Percentiles rank a stretch among this genome's conserved stretches.
Evolutionary conservation across 92 coral and sea anemone genomes (phyloP).

Genomic region (Paramuricea clavata): DNA sequence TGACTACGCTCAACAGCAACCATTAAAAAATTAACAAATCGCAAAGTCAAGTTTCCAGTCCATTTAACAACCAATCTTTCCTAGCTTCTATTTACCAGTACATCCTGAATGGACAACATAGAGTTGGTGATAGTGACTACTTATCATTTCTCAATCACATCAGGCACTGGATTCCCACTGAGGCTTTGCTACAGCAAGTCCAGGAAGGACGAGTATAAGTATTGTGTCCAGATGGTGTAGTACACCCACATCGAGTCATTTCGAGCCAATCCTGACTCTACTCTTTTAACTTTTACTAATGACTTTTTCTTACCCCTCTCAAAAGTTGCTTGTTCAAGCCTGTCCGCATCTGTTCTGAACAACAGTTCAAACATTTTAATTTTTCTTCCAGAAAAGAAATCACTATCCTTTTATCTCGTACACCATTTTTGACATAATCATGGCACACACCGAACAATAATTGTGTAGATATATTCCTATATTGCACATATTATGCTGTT

Average conservation of each 20-base stretch:
- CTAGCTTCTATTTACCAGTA: slow-evolving; percentile 9
- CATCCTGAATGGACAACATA: slow-evolving; percentile 17
- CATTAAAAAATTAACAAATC: background rate
- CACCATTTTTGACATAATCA: too few species aligned
- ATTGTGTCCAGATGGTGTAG: background rate
- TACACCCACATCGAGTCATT: background rate
- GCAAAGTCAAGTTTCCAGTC: background rate
- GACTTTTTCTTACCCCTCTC: too few species aligned
- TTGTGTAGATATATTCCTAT: too few species aligned
- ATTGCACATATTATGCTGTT: too few species aligned
- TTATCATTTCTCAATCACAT: slow-evolving; percentile 24
- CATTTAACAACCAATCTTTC: background rate
- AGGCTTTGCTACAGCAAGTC: background rate
- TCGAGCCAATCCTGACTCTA: background rate
- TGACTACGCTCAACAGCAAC: slow-evolving; percentile 18
- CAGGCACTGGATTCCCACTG: slow-evolving; percentile 2
- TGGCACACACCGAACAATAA: too few species aligned
- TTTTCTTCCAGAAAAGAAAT: too few species aligned
- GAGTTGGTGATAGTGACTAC: background rate
- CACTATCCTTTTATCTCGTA: too few species aligned
- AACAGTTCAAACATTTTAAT: too few species aligned
- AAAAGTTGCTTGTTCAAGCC: too few species aligned
- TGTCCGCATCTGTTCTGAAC: background rate
- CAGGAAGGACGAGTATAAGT: slow-evolving; percentile 4
- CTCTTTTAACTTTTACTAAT: slow-evolving; percentile 11